Percentiles rank a stretch among this genome's conserved stretches.
Evolutionary conservation across 2,888 invertebrate species (phyloP).

Genomic region (Meganola albula): DNA sequence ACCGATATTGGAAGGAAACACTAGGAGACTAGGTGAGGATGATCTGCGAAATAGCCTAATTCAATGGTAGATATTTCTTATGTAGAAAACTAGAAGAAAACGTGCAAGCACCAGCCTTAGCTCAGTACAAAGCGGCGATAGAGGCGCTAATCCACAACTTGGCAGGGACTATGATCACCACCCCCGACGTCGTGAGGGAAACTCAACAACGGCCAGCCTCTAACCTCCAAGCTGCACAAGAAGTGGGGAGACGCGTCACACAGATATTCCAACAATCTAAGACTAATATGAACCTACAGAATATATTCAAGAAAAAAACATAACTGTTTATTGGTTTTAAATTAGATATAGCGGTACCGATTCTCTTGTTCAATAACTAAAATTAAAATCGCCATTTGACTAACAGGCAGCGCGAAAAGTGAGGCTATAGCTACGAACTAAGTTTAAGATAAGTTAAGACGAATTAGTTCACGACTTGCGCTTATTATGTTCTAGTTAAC

Average conservation of each 20-base stretch:
- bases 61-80: no score
- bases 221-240: slow-evolving; percentile 59
- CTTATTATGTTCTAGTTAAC: no score
- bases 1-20: no score
- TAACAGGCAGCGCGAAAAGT: no score
- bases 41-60: no score
- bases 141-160: slow-evolving; percentile 60
- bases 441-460: no score
- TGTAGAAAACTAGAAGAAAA: slow-evolving; percentile 66
- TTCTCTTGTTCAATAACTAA: no score
- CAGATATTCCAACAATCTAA: slow-evolving; percentile 72
- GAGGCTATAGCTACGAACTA: no score
- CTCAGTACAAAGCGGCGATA: slow-evolving; percentile 58
- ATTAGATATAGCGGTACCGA: no score
- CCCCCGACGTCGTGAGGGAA: slow-evolving; percentile 23
- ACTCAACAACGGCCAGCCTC: slow-evolving; percentile 36
- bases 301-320: slow-evolving; percentile 72
- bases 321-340: slow-evolving; percentile 27
- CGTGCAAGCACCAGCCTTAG: slow-evolving; percentile 49
- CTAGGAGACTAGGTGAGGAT: no score
- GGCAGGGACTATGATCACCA: slow-evolving; percentile 27
- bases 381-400: no score
- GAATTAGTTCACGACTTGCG: no score
- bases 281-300: slow-evolving; percentile 65
- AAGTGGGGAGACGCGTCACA: slow-evolving; percentile 65